Evolutionary conservation across 2,888 invertebrate genomes (phyloP).

Genomic region (Opisthograptis luteolata): DNA sequence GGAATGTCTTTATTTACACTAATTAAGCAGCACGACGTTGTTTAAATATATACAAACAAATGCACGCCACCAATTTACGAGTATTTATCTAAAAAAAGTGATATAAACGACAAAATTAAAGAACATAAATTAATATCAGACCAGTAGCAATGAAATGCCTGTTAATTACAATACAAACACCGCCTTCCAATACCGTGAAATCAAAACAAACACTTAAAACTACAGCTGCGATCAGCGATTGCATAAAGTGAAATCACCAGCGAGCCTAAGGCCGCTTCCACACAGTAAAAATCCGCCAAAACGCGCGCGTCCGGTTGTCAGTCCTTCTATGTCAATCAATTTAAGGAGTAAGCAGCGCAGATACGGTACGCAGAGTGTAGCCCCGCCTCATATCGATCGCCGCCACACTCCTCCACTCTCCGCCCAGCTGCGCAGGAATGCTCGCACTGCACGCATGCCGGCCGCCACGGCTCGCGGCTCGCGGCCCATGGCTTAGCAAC

Average conservation of each 20-base stretch:
- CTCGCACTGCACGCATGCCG: slow-evolving; percentile 34
- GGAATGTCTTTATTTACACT: too few species aligned
- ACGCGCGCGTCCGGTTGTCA: slow-evolving; percentile 68
- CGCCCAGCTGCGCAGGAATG: slow-evolving; percentile 72
- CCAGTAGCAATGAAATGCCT: neutral
- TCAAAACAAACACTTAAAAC: slow-evolving; percentile 10
- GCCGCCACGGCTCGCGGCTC: neutral
- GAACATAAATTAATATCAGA: too few species aligned
- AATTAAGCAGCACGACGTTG: too few species aligned
- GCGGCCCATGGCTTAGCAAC: neutral
- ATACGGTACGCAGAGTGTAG: slow-evolving; percentile 67
- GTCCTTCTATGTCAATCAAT: slow-evolving; percentile 80
- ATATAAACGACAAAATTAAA: too few species aligned
- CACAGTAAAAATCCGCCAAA: slow-evolving; percentile 71
- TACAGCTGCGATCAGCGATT: slow-evolving; percentile 19
- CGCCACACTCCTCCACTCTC: slow-evolving; percentile 43
- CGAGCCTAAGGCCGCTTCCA: slow-evolving; percentile 40
- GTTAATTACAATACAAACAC: neutral
- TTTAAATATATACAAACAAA: too few species aligned
- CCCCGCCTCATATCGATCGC: slow-evolving; percentile 74
- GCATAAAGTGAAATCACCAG: slow-evolving; percentile 54
- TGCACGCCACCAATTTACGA: slow-evolving; percentile 1
- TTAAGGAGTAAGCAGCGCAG: slow-evolving; percentile 57
- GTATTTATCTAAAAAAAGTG: too few species aligned
- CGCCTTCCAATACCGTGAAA: neutral